Conservation (phyloP, 2,113 vertebrate genomes). For the Larimichthys crocea region DNA sequence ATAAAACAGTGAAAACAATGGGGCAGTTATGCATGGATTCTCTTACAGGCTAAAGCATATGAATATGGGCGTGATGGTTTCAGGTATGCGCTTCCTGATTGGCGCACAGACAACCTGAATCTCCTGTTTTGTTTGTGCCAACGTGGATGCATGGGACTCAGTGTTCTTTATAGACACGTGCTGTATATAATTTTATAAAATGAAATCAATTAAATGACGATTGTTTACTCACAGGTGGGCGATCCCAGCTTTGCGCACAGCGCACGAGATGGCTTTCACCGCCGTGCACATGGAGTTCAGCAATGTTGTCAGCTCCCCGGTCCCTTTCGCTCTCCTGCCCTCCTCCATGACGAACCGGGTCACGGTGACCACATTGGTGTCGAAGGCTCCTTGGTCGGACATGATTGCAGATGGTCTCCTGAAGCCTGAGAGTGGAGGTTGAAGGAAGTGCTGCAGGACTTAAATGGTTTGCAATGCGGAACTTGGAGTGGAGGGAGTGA, state of each 20-base stretch:
- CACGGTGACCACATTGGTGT: constrained; percentile 93
- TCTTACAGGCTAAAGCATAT: neutral
- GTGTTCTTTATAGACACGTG: no score
- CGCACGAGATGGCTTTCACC: constrained; percentile 94
- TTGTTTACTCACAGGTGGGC: constrained; percentile 89
- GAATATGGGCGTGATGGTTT: constrained; percentile 34
- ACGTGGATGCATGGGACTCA: constrained; percentile 15
- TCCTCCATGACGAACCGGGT: constrained; percentile 95
- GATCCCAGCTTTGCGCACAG: constrained; percentile 95
- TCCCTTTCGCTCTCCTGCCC: constrained; percentile 89
- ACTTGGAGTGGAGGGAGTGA: constrained; percentile 41
- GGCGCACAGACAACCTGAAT: constrained; percentile 29
- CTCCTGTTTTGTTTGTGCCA: constrained; percentile 38
- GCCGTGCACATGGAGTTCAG: constrained; percentile 93
- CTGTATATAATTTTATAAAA: no score
- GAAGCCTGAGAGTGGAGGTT: constrained; percentile 4
- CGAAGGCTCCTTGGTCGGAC: constrained; percentile 89
- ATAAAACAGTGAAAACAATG: neutral
- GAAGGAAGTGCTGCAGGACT: constrained; percentile 36
- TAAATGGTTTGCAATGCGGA: constrained; percentile 70
- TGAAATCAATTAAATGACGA: neutral
- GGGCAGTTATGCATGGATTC: neutral
- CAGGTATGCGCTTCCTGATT: constrained; percentile 52
- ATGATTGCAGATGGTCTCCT: constrained; percentile 68
- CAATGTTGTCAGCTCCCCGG: constrained; percentile 93